Conservation (phyloP, 2,797 vertebrate genomes). For the Eleutherodactylus coqui region DNA sequence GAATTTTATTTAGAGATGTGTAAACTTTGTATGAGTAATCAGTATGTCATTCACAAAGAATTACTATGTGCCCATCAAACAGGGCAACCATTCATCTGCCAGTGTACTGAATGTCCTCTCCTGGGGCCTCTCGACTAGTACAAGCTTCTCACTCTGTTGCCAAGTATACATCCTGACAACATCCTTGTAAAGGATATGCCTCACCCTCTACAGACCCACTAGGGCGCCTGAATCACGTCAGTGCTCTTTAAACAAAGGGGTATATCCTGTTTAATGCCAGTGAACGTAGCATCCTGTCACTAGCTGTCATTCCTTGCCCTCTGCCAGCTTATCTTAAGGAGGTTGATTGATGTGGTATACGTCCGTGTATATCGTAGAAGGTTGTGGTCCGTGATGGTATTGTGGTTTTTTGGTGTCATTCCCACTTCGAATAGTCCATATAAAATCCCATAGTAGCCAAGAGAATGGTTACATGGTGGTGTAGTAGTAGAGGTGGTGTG, state of each 20-base stretch:
- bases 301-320: neutral
- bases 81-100: slow-evolving; percentile 23
- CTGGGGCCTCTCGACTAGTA: slow-evolving; percentile 21
- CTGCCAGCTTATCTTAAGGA: slow-evolving; percentile 18
- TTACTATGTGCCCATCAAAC: slow-evolving; percentile 10
- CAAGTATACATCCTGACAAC: slow-evolving; percentile 41
- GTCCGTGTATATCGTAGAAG: neutral
- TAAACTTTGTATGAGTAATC: slow-evolving; percentile 1
- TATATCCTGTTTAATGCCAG: slow-evolving; percentile 23
- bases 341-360: neutral
- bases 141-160: slow-evolving; percentile 9
- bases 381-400: neutral
- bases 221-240: slow-evolving; percentile 1
- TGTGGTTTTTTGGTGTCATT: neutral
- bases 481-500: neutral
- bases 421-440: no score
- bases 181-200: slow-evolving; percentile 47
- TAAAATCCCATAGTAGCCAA: neutral
- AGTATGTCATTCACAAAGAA: slow-evolving; percentile 23
- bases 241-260: neutral
- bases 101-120: slow-evolving; percentile 14
- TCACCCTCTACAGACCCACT: slow-evolving; percentile 34
- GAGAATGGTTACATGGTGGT: neutral
- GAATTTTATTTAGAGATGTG: neutral
- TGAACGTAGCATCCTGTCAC: neutral